A percentile compares a stretch with the other conserved stretches of the same genome.
These are phyloP conservation scores for Hydraecia micacea DNA, from an alignment of 2,888 invertebrate species.

Conservation along the genomic window DNA sequence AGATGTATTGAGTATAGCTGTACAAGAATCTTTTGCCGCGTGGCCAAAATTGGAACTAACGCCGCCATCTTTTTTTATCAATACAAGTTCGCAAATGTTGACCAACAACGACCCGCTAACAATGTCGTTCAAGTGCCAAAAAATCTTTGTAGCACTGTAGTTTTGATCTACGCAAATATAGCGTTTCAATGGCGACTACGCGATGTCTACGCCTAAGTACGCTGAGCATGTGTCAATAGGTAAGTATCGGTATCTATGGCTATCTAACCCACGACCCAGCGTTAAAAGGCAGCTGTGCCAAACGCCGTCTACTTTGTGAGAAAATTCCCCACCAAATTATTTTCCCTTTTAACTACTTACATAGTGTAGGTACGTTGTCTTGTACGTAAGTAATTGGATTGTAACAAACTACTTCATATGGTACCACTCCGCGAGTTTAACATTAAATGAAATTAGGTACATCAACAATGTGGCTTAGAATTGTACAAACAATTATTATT, in stretches of 20 bases:
- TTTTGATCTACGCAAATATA: neutral
- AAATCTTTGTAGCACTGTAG: neutral
- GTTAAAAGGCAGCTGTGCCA: constrained; percentile 32
- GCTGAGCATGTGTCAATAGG: neutral
- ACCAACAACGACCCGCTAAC: neutral
- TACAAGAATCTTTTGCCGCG: neutral
- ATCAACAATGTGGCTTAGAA: constrained; percentile 6
- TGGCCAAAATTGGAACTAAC: no score
- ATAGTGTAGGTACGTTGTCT: neutral
- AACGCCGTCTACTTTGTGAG: constrained; percentile 4
- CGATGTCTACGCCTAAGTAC: neutral
- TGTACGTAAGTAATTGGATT: constrained; percentile 42
- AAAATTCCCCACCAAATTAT: constrained; percentile 26
- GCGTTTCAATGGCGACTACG: neutral
- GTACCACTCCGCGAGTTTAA: neutral
- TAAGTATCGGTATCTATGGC: neutral
- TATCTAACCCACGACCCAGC: neutral
- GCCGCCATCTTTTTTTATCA: neutral
- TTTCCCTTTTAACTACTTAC: constrained; percentile 12
- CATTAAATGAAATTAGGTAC: constrained; percentile 4
- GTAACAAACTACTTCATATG: constrained; percentile 2
- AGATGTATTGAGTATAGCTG: no score
- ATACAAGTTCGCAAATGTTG: neutral
- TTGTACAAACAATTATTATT: neutral
- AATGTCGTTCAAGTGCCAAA: neutral